Percentiles rank a stretch among this genome's conserved stretches.
These are phyloP conservation scores for Notamacropus eugenii DNA, from an alignment of 2,797 vertebrate species.

Conservation along the genomic window DNA sequence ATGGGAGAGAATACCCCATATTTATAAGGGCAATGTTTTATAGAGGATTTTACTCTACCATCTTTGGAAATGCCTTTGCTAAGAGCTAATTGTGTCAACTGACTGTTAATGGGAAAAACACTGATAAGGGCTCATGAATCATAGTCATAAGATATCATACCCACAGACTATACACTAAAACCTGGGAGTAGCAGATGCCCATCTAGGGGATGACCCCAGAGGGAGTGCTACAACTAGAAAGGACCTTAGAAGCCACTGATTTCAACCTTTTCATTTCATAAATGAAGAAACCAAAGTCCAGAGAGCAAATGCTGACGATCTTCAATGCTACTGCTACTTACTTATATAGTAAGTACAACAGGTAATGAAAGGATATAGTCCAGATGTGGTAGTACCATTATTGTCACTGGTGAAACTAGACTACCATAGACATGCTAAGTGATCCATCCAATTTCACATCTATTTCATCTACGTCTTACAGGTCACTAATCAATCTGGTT, in stretches of 20 bases:
- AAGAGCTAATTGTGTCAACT: background rate
- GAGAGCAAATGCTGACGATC: background rate
- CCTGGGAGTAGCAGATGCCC: background rate
- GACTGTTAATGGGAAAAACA: background rate
- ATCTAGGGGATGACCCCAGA: background rate
- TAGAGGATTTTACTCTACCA: background rate
- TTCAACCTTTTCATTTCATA: background rate
- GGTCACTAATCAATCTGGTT: background rate
- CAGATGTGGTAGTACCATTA: background rate
- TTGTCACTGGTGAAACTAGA: background rate
- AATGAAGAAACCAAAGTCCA: background rate
- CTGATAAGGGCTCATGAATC: background rate
- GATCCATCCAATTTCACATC: background rate
- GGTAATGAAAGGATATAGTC: background rate
- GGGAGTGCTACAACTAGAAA: background rate
- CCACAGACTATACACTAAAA: background rate
- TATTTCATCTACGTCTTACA: background rate
- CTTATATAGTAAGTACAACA: background rate
- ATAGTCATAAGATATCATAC: background rate
- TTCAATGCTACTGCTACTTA: background rate
- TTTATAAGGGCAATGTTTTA: background rate
- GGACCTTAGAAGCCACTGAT: background rate
- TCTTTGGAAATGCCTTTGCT: background rate
- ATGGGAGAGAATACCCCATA: background rate
- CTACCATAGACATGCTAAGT: background rate